Conservation (phyloP, 1,140 invertebrate genomes). For the Idris sp. region DNA sequence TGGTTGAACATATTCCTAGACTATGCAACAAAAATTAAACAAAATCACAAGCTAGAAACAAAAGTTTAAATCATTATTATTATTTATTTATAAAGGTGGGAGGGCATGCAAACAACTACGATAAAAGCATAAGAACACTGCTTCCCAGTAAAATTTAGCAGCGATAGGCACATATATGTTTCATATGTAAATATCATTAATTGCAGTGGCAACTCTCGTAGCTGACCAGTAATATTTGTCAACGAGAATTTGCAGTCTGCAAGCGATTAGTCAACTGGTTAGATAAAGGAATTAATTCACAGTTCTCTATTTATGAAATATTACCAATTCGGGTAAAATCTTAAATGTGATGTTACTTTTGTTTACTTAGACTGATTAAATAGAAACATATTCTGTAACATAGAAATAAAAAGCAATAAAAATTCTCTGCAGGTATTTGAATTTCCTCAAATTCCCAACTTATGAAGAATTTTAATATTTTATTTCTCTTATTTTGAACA, state of each 20-base stretch:
- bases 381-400: too few species aligned
- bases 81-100: background rate
- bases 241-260: slow-evolving; percentile 8
- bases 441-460: too few species aligned
- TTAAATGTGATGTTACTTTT: too few species aligned
- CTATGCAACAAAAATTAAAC: too few species aligned
- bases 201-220: slow-evolving; percentile 12
- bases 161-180: slow-evolving; percentile 2
- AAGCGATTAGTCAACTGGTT: slow-evolving; percentile 7
- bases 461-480: too few species aligned
- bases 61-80: background rate
- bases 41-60: too few species aligned
- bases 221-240: slow-evolving; percentile 19
- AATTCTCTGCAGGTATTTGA: too few species aligned
- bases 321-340: background rate
- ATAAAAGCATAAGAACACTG: slow-evolving; percentile 19
- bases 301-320: too few species aligned
- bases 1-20: too few species aligned
- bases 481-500: too few species aligned
- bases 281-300: background rate
- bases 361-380: too few species aligned
- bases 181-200: background rate
- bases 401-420: too few species aligned
- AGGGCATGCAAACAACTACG: slow-evolving; percentile 11
- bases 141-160: slow-evolving; percentile 35